Conservation (phyloP, 2,888 invertebrate species). For the Leptogaster cylindrica region DNA sequence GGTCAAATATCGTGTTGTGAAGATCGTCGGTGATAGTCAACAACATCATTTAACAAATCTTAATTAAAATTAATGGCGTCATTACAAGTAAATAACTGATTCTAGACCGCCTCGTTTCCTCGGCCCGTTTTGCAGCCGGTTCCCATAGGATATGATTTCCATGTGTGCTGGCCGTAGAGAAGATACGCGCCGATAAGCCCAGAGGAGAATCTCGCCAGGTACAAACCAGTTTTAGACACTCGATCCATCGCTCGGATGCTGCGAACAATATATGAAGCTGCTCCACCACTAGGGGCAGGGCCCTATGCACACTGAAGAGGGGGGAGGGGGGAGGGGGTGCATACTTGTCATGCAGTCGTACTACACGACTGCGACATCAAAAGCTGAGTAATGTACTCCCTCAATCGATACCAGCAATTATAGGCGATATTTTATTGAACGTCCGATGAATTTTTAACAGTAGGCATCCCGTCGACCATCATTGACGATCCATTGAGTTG, state of each 20-base stretch:
- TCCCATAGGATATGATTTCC: slow-evolving; percentile 6
- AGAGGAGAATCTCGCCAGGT: slow-evolving; percentile 6
- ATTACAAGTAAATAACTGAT: slow-evolving; percentile 45
- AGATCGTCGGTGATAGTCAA: slow-evolving; percentile 37
- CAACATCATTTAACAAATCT: slow-evolving; percentile 48
- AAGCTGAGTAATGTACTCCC: slow-evolving; percentile 43
- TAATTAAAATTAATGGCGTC: slow-evolving; percentile 49
- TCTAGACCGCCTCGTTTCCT: background rate
- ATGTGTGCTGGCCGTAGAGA: background rate
- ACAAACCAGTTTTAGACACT: slow-evolving; percentile 18
- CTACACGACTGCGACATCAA: slow-evolving; percentile 28
- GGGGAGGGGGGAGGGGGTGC: too few relatives aligned
- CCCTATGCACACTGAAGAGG: background rate
- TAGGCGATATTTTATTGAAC: slow-evolving; percentile 52
- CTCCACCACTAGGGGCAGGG: background rate
- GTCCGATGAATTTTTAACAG: slow-evolving; percentile 52
- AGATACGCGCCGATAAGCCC: slow-evolving; percentile 15
- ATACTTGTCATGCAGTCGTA: slow-evolving; percentile 24
- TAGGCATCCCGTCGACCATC: slow-evolving; percentile 44
- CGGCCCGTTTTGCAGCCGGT: background rate
- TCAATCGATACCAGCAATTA: slow-evolving; percentile 53
- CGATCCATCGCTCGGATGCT: slow-evolving; percentile 15
- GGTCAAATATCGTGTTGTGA: slow-evolving; percentile 37
- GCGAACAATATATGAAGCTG: background rate
- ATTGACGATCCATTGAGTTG: slow-evolving; percentile 34